Evolutionary conservation across 1,140 invertebrate species (phyloP), one percentile per base, ranked within the genome.

Genomic region (Berghia stephanieae): DNA sequence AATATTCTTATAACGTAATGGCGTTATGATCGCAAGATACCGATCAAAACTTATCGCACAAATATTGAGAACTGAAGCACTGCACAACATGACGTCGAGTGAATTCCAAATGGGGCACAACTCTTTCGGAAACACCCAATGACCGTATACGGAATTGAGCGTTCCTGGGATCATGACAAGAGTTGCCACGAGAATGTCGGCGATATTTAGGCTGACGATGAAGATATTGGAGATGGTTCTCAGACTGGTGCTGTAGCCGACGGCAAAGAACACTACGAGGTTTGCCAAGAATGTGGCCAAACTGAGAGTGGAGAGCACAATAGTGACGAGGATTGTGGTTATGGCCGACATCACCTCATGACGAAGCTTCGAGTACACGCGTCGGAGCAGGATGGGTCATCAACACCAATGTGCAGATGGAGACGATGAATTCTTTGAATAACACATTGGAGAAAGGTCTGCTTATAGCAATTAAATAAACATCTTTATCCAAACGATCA

Each of bases 71-170:
- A 99, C 99, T 75, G 97, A 98, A 40, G 98, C 97, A 66, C 97
- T 99, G 82, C 94, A 98, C 90, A 97, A 98, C 95, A 98, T 98
- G 82, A 99, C 97, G 90, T 99, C 98, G 90, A 98, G 98, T 40
- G 96, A 97, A 77, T 98, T 95, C 97, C 97, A 99, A 40, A 96
- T 97, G 89, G 98, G 96, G 91, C 98, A 99, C 91, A 98, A 98
- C 85, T 94, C 93, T 75, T 94, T 93, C 31, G 96, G 96, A 86
- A 99, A 98, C 82, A 97, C 93, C 98, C 98, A 99, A 88, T 97
- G 96, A 6, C 83, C 86, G 31, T 90, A 85, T 8, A 91, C 83
- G 40, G 43, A 27, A 42, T 90, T 91, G 1, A 87, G 83, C 2
- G 90, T 86, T 3, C 90, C 90, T 27, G 95, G 94, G 2, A 93